Base-by-base conservation (phyloP, 2,888 invertebrate genomes). In the Leucophora obtusa region DNA sequence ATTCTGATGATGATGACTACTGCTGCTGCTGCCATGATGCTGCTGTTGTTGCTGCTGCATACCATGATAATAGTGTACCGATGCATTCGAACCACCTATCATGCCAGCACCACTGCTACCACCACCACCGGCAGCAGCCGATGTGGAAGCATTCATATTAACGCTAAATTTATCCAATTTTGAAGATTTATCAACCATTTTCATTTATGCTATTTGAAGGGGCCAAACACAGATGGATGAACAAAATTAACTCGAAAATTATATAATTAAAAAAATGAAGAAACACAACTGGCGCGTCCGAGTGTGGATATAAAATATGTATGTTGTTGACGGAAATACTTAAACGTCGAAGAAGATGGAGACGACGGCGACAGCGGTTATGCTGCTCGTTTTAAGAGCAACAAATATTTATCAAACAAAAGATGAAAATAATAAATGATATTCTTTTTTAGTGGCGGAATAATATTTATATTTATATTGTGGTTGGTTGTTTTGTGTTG, bases 101-200 rank as follows among this genome's bases (percentile, higher is more conserved):
- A 73, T 74, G 21, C 68, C 84, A 60, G 82, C 78, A 51, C 84
- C 83, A 28, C 78, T 82, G n/a, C 84, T 85, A 7, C 84, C 85
- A 28, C 79, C 85, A 28, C 79, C 83, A 14, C 85, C 83, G 6
- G 84, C 81, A 33, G 83, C 83, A 53, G 81, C 84, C 50, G 83
- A 83, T 54, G 84, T 83, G 43, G 83, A 83, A 33, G 84, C 85
- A 74, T 85, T 85, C 85, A 87, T 86, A 83, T 88, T 89, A 81
- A 86, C 85, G 75, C 87, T 85, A 83, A 88, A 86, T 87, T 90
- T 90, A 84, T 90, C 90, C 86, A 89, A 83, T 85, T 90, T 90
- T 72, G 89, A 87, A 35, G 90, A 88, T 86, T 90, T 90, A 85
- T 90, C 90, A 79, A 89, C 89, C 90, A 90, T 90, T 86, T 88